These are phyloP conservation scores for Drosophila robusta DNA, from an alignment of 2,888 invertebrate genomes.

Conservation along the genomic window DNA sequence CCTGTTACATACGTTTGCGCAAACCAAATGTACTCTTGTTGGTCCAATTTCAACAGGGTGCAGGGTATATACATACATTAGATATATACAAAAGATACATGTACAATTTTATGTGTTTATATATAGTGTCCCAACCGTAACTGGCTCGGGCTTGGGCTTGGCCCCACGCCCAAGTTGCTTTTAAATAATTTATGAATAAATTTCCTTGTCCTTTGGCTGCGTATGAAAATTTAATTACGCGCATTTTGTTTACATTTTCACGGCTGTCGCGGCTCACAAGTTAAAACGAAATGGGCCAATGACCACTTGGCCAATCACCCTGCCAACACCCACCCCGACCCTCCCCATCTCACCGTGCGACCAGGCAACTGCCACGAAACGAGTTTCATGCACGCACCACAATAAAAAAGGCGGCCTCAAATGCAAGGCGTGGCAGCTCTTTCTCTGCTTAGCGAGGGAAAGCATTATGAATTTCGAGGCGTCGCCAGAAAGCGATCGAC, in stretches of 20 bases:
- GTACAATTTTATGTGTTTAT: background rate
- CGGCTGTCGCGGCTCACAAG: slow-evolving; percentile 50
- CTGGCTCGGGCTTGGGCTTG: background rate
- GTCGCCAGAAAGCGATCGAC: background rate
- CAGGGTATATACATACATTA: slow-evolving; percentile 1
- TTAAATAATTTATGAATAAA: slow-evolving; percentile 65
- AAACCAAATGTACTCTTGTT: too few species aligned
- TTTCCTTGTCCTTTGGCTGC: slow-evolving; percentile 51
- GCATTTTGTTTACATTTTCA: slow-evolving; percentile 75
- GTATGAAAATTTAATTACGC: slow-evolving; percentile 77
- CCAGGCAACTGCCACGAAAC: slow-evolving; percentile 32
- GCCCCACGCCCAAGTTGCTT: slow-evolving; percentile 35
- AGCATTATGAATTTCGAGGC: background rate
- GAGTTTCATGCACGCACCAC: slow-evolving; percentile 61
- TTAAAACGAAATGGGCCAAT: slow-evolving; percentile 44
- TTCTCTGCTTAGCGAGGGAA: background rate
- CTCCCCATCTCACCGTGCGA: too few species aligned
- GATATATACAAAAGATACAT: slow-evolving; percentile 24
- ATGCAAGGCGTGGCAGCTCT: slow-evolving; percentile 23
- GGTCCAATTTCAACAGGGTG: background rate
- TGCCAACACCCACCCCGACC: background rate
- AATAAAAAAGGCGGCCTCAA: slow-evolving; percentile 1
- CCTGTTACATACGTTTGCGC: too few species aligned
- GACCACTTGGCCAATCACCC: slow-evolving; percentile 59
- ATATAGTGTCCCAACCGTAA: slow-evolving; percentile 2